Base-by-base conservation (phyloP, 2,888 invertebrate genomes). In the Abscondita cerata region DNA sequence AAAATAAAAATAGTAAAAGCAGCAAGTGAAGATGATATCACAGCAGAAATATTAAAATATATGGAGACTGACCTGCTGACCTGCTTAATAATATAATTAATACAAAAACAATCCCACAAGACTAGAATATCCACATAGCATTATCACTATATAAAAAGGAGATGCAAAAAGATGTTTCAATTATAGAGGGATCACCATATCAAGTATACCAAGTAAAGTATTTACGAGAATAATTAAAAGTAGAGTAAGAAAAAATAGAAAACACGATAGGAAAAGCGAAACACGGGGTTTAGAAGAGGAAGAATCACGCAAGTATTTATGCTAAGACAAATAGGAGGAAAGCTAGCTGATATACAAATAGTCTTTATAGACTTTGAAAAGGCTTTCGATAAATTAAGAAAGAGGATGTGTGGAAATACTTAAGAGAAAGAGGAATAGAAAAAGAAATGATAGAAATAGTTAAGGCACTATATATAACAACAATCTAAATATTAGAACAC, bases 121-220 rank as follows among this genome's bases (percentile, higher is more conserved):
- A 54, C 11, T 54, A 25, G 41, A 54, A 44, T 16, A 33, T 31
- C n/a, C 33, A 12, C 41, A 46, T 44, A 54, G 18, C 44, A 54
- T 0, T 46, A 33, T 18, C 44, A 13, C 11, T 54, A 5, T 46
- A 16, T 38, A 48, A 48, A 48, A 56, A 36, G 38, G 46, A 34
- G 31, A 48, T 3, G 6, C 15, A 48, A 48, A 46, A 48, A 25
- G 20, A n/a, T 48, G 38, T 34, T 1, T 48, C 18, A 56, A 56
- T 25, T 56, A 48, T 48, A 48, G 56, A 38, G 48, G 48, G 1
- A 56, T 56, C 5, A 48, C 56, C 11, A 9, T 48, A n/a, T 44
- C 25, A 15, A 56, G 54, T 19, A 54, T 54, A 46, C 54, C 54
- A 8, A 15, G 46, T n/a, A 54, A 54, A 44, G n/a, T 44, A 54